A percentile compares a stretch with the other conserved stretches of the same genome.
Conservation (phyloP, 2,888 invertebrate species). For the Acheta domesticus region DNA sequence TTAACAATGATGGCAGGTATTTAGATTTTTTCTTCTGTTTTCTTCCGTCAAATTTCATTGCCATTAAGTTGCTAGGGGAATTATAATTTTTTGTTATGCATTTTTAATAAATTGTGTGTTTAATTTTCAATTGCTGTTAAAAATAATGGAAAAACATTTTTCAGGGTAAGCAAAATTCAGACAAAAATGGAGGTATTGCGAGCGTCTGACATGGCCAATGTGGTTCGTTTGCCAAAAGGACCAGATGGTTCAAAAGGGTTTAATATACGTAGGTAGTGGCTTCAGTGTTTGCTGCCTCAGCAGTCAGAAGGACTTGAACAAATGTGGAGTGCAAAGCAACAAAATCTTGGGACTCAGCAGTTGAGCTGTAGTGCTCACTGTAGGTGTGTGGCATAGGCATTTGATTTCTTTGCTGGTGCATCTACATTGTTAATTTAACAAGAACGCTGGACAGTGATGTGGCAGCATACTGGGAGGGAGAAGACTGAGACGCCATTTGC, state of each 20-base stretch:
- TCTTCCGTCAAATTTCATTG: too few species aligned
- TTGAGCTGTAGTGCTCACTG: not conserved
- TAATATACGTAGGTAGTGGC: constrained; percentile 61
- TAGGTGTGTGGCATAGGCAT: not conserved
- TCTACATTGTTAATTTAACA: constrained; percentile 6
- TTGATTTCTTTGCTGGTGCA: constrained; percentile 7
- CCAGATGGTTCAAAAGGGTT: constrained; percentile 76
- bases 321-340: not conserved
- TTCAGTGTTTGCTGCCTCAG: constrained; percentile 21
- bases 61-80: too few species aligned
- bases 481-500: constrained; percentile 7
- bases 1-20: too few species aligned
- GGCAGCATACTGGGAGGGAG: constrained; percentile 10
- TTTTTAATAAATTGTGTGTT: constrained; percentile 24
- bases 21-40: too few species aligned
- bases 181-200: constrained; percentile 43
- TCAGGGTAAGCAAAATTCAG: constrained; percentile 47
- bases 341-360: not conserved
- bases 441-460: constrained; percentile 2
- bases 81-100: too few species aligned
- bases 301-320: not conserved
- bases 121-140: constrained; percentile 34
- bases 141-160: constrained; percentile 27
- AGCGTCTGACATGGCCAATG: constrained; percentile 43
- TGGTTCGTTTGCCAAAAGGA: constrained; percentile 71